Base-by-base conservation (phyloP, 2,113 vertebrate species). In the Sapajus apella region DNA sequence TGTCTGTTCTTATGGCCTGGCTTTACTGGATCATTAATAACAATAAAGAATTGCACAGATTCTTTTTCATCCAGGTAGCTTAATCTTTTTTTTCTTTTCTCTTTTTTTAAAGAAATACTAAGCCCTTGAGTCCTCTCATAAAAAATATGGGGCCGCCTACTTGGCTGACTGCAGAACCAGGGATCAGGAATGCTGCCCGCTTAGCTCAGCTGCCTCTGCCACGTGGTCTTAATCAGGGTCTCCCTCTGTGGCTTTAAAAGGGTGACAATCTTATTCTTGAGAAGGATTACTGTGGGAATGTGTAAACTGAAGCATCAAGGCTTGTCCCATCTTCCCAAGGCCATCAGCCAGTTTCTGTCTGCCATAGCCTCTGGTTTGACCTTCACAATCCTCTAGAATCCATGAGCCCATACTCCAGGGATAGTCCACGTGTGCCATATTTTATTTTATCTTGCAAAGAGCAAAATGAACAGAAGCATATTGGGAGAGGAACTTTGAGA, bases 201-300 rank as follows among this genome's bases (percentile, higher is more conserved):
- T 76, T 43, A 76, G 70, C 25, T 18, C 70, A 94, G 91, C 80
- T 93, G 95, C 91, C 72, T 93, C 58, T 50, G 64, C 73, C 91
- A 61, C 12, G 32, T 80, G 75, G 11, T 84, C 79, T 91, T 68
- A 92, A 66, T 87, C 64, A 90, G 56, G 37, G 12, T 85, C 70
- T 87, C 18, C 79, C 61, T 91, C 14, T 6, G 5, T 47, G 47
- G 72, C 80, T 93, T 87, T 92, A 61, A 94, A 96, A 96, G 87
- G 66, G 76, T 70, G 80, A 81, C n/a, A 83, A 9, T 84, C 64
- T 84, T 81, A 30, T 64, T 47, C 96, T 90, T 87, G 86, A 91
- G 83, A 82, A 95, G 84, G 93, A 90, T 94, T 94, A 88, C 25
- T 43, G n/a, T 68, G 80, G 80, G 68, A 81, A 90, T 92, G 50